phyloP scores from a whole-genome alignment of 2,797 vertebrate genomes.

The Schizopygopsis pylzovi region DNA sequence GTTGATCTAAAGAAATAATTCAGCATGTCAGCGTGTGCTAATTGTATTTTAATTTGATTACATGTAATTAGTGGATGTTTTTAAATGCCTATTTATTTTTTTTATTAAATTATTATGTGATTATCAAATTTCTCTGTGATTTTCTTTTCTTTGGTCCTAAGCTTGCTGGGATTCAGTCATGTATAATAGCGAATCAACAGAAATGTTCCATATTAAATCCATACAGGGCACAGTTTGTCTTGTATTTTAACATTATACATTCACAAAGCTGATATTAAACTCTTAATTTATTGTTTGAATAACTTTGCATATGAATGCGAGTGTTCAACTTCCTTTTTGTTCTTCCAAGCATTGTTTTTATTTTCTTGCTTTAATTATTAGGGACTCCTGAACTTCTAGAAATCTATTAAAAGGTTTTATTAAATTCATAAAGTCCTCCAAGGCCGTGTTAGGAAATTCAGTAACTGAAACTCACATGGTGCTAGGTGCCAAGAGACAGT shows the following conservation, averaged over 20 bases:
- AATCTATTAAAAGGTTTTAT: background rate
- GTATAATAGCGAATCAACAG: background rate
- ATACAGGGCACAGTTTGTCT: background rate
- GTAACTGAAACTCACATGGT: background rate
- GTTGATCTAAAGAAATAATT: conserved; percentile 77
- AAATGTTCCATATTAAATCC: background rate
- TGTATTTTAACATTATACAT: background rate
- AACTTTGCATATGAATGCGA: background rate
- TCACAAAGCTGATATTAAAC: background rate
- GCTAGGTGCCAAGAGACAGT: background rate
- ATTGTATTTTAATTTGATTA: conserved; percentile 13
- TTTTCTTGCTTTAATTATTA: background rate
- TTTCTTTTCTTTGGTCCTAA: background rate
- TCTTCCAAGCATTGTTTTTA: background rate
- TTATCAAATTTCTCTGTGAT: background rate
- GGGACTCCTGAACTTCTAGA: background rate
- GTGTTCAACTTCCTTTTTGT: background rate
- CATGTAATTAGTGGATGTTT: conserved; percentile 9
- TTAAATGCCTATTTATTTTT: background rate
- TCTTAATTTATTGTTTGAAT: background rate
- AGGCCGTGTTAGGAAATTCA: background rate
- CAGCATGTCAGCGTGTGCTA: background rate
- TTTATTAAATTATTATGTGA: conserved; percentile 17
- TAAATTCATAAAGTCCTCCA: background rate
- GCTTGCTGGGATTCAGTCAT: background rate